Conservation (phyloP, 2,797 vertebrate genomes). For the Lacerta bilineata region DNA sequence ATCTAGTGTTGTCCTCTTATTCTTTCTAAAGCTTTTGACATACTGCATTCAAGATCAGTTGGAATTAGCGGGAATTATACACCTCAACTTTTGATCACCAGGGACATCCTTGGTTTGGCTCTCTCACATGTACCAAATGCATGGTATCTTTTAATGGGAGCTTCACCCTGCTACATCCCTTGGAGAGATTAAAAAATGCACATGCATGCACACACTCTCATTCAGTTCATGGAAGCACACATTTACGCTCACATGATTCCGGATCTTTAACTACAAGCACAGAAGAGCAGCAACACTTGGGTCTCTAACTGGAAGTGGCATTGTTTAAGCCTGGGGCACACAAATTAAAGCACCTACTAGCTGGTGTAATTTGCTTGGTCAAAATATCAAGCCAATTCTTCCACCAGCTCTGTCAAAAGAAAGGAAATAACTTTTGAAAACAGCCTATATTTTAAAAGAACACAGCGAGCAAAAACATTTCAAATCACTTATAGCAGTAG, state of each 20-base stretch:
- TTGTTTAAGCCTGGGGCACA: constrained; percentile 72
- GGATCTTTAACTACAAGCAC: constrained; percentile 58
- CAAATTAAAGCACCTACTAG: constrained; percentile 77
- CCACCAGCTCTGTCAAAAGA: constrained; percentile 67
- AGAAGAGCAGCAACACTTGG: constrained; percentile 65
- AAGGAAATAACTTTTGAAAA: constrained; percentile 57
- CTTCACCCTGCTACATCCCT: constrained; percentile 32
- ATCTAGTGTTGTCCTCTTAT: constrained; percentile 66
- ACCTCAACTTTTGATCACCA: constrained; percentile 69
- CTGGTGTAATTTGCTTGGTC: constrained; percentile 75
- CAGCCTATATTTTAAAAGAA: constrained; percentile 39
- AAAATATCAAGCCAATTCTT: constrained; percentile 73
- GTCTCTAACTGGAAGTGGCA: constrained; percentile 74
- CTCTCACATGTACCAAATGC: constrained; percentile 33
- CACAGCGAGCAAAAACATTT: constrained; percentile 15
- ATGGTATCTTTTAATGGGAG: constrained; percentile 56
- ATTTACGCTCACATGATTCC: constrained; percentile 37
- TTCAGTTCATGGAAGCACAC: constrained; percentile 45
- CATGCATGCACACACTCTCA: neutral
- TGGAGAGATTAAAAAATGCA: constrained; percentile 28
- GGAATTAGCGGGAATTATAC: constrained; percentile 59
- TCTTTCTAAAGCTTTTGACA: constrained; percentile 72
- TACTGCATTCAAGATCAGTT: constrained; percentile 71
- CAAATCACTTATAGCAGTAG: neutral
- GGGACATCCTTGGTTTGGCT: constrained; percentile 55